phyloP scores from a whole-genome alignment of 2,113 vertebrate species.

The Colinus virginianus region DNA sequence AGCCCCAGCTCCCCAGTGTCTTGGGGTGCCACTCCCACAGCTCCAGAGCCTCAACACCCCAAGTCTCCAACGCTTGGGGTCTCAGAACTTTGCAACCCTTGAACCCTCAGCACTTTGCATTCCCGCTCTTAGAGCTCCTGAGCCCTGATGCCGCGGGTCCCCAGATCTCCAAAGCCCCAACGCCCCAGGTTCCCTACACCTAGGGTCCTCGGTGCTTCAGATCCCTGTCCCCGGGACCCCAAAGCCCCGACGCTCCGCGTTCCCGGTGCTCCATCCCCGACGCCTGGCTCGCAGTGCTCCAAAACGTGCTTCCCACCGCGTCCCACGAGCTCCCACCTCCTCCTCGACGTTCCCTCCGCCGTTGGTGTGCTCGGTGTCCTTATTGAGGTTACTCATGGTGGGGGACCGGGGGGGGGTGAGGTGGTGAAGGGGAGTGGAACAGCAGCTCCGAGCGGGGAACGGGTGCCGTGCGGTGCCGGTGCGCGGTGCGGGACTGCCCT shows the following conservation, averaged over 20 bases:
- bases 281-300: not conserved
- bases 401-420: not conserved
- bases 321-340: constrained; percentile 51
- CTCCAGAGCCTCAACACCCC: no score
- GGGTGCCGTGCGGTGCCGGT: constrained; percentile 1
- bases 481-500: not conserved
- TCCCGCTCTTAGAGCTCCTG: no score
- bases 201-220: not conserved
- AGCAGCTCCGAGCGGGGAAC: not conserved
- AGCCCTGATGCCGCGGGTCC: not conserved
- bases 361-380: constrained; percentile 76
- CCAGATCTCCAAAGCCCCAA: not conserved
- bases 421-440: not conserved
- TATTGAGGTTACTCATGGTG: constrained; percentile 80
- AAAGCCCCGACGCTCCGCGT: not conserved
- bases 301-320: not conserved
- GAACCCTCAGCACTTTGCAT: no score
- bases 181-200: not conserved
- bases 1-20: no score
- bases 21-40: not conserved
- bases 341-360: constrained; percentile 69
- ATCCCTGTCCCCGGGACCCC: not conserved
- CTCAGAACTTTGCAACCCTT: not conserved
- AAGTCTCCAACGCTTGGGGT: not conserved
- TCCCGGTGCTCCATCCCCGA: not conserved